Percentiles rank a stretch among this genome's conserved stretches.
Evolutionary conservation across 2,113 vertebrate species (phyloP).

Genomic region (Mormyrus lacerda): DNA sequence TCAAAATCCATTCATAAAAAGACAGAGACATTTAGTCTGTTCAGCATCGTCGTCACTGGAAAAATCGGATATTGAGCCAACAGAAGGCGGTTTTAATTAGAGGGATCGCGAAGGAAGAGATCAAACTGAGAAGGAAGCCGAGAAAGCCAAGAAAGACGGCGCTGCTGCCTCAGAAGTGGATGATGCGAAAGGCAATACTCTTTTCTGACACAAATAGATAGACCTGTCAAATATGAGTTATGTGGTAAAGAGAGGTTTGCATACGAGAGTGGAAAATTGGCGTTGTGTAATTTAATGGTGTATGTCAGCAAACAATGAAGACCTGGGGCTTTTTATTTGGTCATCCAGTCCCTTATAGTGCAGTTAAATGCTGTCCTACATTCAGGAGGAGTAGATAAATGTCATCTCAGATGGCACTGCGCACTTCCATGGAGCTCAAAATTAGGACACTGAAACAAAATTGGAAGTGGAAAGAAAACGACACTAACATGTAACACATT

Average conservation of each 20-base stretch:
- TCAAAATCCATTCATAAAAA: neutral
- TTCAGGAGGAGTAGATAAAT: conserved; percentile 30
- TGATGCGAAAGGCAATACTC: neutral
- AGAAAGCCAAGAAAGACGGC: neutral
- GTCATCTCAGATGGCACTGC: conserved; percentile 42
- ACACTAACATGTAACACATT: neutral
- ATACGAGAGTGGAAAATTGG: neutral
- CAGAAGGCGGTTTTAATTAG: neutral
- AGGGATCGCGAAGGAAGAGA: neutral
- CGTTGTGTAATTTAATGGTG: neutral
- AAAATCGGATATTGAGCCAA: neutral
- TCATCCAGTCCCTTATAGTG: neutral
- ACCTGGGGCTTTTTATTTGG: neutral
- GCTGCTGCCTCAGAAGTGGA: neutral
- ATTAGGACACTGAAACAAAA: conserved; percentile 54
- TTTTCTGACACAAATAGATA: neutral
- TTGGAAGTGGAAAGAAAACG: conserved; percentile 34
- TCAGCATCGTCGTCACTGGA: neutral
- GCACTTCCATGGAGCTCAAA: conserved; percentile 38
- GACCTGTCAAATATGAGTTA: neutral
- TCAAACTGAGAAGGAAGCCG: neutral
- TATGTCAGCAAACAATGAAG: neutral
- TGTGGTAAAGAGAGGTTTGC: neutral
- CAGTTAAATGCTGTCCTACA: conserved; percentile 42
- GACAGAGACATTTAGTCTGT: neutral